Percentiles rank a stretch among this genome's conserved stretches.
Evolutionary conservation across 2,113 vertebrate species (phyloP).

Genomic region (Arenaria interpres): DNA sequence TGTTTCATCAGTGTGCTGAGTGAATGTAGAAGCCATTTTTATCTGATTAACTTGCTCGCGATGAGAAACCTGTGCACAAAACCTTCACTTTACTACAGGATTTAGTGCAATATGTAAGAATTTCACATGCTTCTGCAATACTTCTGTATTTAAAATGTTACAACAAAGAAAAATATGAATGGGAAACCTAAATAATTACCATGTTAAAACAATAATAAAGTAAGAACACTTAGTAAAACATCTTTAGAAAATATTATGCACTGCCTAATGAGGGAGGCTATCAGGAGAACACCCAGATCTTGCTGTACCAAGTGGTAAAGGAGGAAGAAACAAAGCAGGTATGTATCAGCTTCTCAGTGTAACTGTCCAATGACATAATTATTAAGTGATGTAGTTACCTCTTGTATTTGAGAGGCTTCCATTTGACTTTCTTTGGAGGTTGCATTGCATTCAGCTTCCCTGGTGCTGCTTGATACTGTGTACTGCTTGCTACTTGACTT

Average conservation of each 20-base stretch:
- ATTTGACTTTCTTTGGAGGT: slow-evolving; percentile 69
- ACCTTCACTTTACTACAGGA: slow-evolving; percentile 32
- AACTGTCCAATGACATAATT: background rate
- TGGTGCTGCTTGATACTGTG: slow-evolving; percentile 64
- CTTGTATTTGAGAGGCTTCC: slow-evolving; percentile 75
- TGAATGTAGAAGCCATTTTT: slow-evolving; percentile 58
- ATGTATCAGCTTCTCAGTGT: background rate
- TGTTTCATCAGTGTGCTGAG: slow-evolving; percentile 68
- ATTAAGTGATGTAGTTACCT: slow-evolving; percentile 75
- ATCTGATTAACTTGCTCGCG: slow-evolving; percentile 61
- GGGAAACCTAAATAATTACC: background rate
- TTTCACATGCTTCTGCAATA: background rate
- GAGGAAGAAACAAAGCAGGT: background rate
- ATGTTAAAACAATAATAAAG: background rate
- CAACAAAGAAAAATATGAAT: background rate
- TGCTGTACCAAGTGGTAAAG: background rate
- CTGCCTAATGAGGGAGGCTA: background rate
- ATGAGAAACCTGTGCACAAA: slow-evolving; percentile 70
- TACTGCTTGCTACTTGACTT: slow-evolving; percentile 75
- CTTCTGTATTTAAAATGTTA: background rate
- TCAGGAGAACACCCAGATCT: background rate
- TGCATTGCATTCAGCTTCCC: slow-evolving; percentile 63
- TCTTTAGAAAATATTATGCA: background rate
- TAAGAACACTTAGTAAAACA: background rate
- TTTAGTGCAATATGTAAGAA: background rate